phyloP scores from a whole-genome alignment of 2,888 invertebrate genomes.

The Clistopyga incitator region DNA sequence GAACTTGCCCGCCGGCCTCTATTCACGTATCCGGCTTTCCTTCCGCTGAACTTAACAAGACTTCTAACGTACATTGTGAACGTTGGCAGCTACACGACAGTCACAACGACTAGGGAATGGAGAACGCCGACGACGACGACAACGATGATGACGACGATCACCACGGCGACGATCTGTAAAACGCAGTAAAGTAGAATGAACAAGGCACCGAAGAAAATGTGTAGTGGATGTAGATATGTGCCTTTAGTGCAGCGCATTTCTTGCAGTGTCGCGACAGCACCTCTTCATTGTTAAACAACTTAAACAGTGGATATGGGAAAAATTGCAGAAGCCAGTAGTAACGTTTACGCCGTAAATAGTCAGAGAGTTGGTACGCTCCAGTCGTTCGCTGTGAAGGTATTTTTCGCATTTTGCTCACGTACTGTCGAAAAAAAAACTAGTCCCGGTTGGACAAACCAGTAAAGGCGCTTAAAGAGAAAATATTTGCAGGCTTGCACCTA shows the following conservation, averaged over 20 bases:
- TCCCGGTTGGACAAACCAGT: background rate
- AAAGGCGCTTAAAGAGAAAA: background rate
- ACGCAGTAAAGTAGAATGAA: constrained; percentile 17
- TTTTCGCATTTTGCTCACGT: constrained; percentile 7
- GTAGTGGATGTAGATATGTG: background rate
- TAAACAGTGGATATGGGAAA: background rate
- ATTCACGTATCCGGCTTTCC: constrained; percentile 29
- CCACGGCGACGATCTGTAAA: constrained; percentile 20
- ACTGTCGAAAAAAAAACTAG: background rate
- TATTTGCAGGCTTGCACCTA: background rate
- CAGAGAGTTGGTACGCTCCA: background rate
- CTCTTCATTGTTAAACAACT: background rate
- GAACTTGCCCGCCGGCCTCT: constrained; percentile 23
- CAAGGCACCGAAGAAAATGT: constrained; percentile 10
- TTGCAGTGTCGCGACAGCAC: background rate
- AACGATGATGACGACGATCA: background rate
- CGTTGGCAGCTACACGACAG: background rate
- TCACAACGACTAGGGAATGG: too few relatives aligned
- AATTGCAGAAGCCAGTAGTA: background rate
- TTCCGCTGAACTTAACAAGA: constrained; percentile 41
- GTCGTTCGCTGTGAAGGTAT: constrained; percentile 9
- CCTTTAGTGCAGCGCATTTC: background rate
- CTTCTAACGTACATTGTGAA: constrained; percentile 16
- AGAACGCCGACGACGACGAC: background rate
- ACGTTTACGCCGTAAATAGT: background rate